Conservation (phyloP, 2,888 invertebrate species). For the Spodoptera littoralis region DNA sequence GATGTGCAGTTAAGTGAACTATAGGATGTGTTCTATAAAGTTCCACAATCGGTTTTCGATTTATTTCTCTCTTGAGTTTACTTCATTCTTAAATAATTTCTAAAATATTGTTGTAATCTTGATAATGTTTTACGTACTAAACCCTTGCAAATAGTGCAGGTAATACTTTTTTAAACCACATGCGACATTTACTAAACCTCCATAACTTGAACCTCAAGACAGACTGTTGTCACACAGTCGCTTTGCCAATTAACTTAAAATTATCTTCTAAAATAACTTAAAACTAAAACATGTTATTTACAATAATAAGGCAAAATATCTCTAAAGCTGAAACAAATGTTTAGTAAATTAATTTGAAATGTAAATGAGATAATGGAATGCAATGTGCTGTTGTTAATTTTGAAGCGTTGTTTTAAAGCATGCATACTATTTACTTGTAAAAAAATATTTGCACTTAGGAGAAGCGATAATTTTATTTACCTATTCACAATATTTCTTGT, state of each 20-base stretch:
- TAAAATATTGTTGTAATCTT: too few species aligned
- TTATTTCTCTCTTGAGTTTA: too few species aligned
- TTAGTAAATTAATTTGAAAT: conserved; percentile 20
- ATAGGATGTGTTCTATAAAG: too few species aligned
- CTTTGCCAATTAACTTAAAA: conserved; percentile 2
- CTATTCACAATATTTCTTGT: too few species aligned
- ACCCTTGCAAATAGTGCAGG: too few species aligned
- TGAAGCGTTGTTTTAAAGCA: conserved; percentile 33
- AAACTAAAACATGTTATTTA: conserved; percentile 34
- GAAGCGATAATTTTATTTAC: too few species aligned
- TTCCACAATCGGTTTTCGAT: too few species aligned
- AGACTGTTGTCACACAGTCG: conserved; percentile 17
- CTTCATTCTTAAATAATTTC: too few species aligned
- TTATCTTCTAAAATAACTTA: conserved; percentile 1
- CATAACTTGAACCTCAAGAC: conserved; percentile 35
- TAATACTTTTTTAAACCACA: too few species aligned
- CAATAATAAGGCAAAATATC: conserved; percentile 16
- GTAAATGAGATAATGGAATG: conserved; percentile 22
- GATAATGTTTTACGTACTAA: too few species aligned
- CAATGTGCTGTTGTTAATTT: conserved; percentile 17
- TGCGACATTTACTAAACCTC: background rate
- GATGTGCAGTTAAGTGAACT: too few species aligned
- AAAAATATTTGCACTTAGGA: too few species aligned
- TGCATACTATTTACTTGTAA: conserved; percentile 18
- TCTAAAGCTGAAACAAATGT: conserved; percentile 32